phyloP scores from a whole-genome alignment of 2,113 vertebrate genomes.

The Melanerpes formicivorus region DNA sequence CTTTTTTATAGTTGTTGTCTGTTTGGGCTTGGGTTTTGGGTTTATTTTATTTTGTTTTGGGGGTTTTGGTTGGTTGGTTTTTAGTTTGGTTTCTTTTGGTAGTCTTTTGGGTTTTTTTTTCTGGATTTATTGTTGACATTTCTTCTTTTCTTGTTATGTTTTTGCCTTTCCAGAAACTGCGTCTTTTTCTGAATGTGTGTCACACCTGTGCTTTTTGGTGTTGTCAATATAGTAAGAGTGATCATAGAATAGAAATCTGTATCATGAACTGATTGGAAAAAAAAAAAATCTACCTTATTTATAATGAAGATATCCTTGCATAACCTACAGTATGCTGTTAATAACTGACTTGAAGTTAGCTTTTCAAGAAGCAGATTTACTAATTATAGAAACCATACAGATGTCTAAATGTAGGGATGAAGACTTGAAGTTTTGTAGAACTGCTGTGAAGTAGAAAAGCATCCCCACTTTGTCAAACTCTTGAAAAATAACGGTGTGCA shows the following conservation, averaged over 20 bases:
- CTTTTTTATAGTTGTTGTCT: too few species aligned
- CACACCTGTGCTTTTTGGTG: not conserved
- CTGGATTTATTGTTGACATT: too few species aligned
- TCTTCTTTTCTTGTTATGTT: not conserved
- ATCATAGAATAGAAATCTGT: not conserved
- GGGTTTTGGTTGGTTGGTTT: too few species aligned
- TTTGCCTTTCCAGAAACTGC: not conserved
- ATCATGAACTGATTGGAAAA: not conserved
- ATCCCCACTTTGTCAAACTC: not conserved
- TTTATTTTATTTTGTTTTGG: too few species aligned
- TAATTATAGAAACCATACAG: not conserved
- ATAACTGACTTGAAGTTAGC: not conserved
- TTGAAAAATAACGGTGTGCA: not conserved
- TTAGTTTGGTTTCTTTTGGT: too few species aligned
- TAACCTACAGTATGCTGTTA: not conserved
- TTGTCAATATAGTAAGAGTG: not conserved
- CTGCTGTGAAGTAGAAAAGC: not conserved
- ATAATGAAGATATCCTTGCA: not conserved
- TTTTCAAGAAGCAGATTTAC: not conserved
- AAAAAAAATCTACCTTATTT: not conserved
- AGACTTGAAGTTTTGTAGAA: not conserved
- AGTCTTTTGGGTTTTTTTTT: too few species aligned
- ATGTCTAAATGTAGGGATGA: not conserved
- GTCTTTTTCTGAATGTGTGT: not conserved
- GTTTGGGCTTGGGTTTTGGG: too few species aligned